phyloP scores from a whole-genome alignment of 2,113 vertebrate species.

The Dromiciops gliroides region DNA sequence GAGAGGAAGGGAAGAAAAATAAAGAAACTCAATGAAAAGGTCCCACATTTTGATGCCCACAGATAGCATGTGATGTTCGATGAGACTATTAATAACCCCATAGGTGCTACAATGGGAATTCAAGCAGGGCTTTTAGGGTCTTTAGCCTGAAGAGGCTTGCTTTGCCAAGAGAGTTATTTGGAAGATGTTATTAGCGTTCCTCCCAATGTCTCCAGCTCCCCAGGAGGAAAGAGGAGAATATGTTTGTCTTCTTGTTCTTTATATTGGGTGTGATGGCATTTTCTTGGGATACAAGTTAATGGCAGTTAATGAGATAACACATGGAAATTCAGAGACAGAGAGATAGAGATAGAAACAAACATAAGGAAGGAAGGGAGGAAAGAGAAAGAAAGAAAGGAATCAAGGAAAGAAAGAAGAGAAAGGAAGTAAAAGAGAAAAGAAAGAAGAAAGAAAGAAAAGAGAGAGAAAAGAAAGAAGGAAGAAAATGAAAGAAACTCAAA shows the following conservation, averaged over 20 bases:
- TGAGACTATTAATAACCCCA: neutral
- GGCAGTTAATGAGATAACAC: neutral
- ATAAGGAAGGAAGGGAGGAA: neutral
- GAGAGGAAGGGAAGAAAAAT: neutral
- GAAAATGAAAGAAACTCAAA: neutral
- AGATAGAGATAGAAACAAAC: neutral
- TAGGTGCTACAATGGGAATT: neutral
- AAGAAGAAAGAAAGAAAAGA: neutral
- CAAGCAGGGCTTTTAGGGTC: fast-evolving
- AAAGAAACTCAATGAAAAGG: neutral
- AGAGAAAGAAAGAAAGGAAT: no score
- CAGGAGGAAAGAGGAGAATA: neutral
- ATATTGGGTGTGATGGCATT: neutral
- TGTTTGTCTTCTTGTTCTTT: neutral
- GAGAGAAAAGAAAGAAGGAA: no score
- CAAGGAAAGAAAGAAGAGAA: neutral
- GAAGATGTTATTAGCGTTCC: neutral
- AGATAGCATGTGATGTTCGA: neutral
- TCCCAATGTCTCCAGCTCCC: neutral
- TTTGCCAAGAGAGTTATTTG: neutral
- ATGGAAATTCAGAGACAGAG: neutral
- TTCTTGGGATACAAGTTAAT: neutral
- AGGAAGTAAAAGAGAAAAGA: no score
- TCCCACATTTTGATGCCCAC: neutral
- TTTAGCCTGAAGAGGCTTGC: neutral